Conservation (phyloP, 2,113 vertebrate genomes). For the Origma solitaria region DNA sequence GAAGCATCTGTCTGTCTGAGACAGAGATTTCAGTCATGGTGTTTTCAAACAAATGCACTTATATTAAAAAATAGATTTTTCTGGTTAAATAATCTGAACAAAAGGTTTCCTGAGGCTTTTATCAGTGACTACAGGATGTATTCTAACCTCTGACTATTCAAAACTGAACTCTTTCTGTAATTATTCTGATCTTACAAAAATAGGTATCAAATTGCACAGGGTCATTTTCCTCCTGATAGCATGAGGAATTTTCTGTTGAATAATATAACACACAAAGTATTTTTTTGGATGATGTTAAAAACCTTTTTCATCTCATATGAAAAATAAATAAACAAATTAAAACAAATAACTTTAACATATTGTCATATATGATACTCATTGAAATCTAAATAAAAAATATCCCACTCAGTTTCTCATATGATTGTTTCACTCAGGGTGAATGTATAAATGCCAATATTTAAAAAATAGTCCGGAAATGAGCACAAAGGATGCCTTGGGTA, state of each 20-base stretch:
- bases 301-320: not conserved
- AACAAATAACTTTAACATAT: not conserved
- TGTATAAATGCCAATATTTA: not conserved
- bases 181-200: not conserved
- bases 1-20: not conserved
- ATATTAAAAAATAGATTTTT: not conserved
- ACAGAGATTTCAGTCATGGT: not conserved
- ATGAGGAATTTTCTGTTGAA: not conserved
- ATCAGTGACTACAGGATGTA: not conserved
- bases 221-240: not conserved
- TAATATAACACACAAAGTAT: not conserved
- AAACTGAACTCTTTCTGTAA: not conserved
- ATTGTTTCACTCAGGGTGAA: not conserved
- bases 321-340: not conserved
- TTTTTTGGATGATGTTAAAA: not conserved
- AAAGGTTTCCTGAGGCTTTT: not conserved
- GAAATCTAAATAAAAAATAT: not conserved
- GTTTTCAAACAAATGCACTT: not conserved
- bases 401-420: not conserved
- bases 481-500: not conserved
- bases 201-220: not conserved
- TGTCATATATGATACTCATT: not conserved
- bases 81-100: not conserved
- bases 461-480: not conserved
- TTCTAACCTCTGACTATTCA: not conserved